Conservation (phyloP, 2,113 vertebrate genomes). For the Lophius piscatorius region DNA sequence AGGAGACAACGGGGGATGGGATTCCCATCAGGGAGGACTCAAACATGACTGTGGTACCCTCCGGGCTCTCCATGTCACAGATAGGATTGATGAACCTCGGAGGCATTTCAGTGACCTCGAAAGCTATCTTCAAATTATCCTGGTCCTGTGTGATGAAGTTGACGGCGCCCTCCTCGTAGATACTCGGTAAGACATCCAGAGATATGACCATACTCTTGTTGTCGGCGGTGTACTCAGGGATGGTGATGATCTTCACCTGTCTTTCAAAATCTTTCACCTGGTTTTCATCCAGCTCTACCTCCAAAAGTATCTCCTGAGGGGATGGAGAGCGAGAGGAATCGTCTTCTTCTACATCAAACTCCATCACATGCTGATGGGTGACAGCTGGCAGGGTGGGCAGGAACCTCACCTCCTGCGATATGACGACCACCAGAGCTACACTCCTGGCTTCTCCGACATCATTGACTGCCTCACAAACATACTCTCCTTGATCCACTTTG, state of each 20-base stretch:
- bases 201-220: slow-evolving; percentile 97
- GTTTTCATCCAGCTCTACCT: slow-evolving; percentile 95
- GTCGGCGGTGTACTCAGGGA: slow-evolving; percentile 91
- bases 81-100: slow-evolving; percentile 91
- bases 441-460: slow-evolving; percentile 93
- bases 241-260: slow-evolving; percentile 96
- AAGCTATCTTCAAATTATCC: slow-evolving; percentile 90
- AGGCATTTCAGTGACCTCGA: slow-evolving; percentile 95
- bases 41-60: slow-evolving; percentile 88
- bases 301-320: slow-evolving; percentile 96
- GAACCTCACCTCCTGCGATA: slow-evolving; percentile 83
- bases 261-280: slow-evolving; percentile 97
- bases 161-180: slow-evolving; percentile 83
- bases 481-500: slow-evolving; percentile 88
- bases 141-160: slow-evolving; percentile 81
- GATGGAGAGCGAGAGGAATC: slow-evolving; percentile 93
- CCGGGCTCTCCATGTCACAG: slow-evolving; percentile 85
- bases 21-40: slow-evolving; percentile 93
- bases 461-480: slow-evolving; percentile 93
- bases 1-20: slow-evolving; percentile 88
- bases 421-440: slow-evolving; percentile 85
- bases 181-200: slow-evolving; percentile 91
- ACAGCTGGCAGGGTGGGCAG: slow-evolving; percentile 89
- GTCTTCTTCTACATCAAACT: slow-evolving; percentile 91
- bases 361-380: slow-evolving; percentile 97